Conservation (phyloP, 2,797 vertebrate genomes). For the Salarias fasciatus region DNA sequence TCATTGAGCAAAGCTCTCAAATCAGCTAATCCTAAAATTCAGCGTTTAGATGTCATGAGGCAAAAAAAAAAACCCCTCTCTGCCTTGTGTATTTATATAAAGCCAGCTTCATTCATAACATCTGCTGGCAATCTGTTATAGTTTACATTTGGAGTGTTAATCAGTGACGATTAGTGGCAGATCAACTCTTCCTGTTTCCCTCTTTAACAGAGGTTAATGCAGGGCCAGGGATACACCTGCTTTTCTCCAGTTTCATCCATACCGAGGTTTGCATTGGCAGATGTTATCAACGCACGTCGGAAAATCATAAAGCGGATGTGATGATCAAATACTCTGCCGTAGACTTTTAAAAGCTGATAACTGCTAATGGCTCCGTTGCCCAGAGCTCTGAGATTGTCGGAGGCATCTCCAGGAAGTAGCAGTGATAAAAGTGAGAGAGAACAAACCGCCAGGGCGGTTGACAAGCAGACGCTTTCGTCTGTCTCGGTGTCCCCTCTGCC, state of each 20-base stretch:
- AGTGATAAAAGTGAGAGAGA: conserved; percentile 4
- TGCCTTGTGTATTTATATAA: conserved; percentile 4
- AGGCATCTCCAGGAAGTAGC: background rate
- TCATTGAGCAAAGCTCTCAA: conserved; percentile 37
- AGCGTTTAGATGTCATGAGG: conserved; percentile 24
- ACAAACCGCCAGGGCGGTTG: background rate
- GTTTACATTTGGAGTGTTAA: conserved; percentile 13
- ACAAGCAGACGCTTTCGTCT: background rate
- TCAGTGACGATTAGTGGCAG: conserved; percentile 3
- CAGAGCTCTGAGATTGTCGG: conserved; percentile 1
- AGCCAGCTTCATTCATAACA: conserved; percentile 3
- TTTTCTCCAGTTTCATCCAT: conserved; percentile 4
- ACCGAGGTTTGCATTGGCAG: conserved; percentile 22
- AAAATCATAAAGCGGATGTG: conserved; percentile 1
- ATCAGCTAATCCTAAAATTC: conserved; percentile 39
- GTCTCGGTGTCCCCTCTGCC: background rate
- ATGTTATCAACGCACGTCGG: conserved; percentile 11
- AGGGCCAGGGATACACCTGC: too few relatives aligned
- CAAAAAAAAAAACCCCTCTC: conserved; percentile 3
- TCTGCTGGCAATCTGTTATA: conserved; percentile 32
- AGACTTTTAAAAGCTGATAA: background rate
- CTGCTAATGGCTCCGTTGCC: conserved; percentile 6
- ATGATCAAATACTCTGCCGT: conserved; percentile 18
- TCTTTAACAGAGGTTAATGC: too few relatives aligned
- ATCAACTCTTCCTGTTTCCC: conserved; percentile 16